Base-by-base conservation (phyloP, 2,797 vertebrate genomes). In the Holocentrus rufus region DNA sequence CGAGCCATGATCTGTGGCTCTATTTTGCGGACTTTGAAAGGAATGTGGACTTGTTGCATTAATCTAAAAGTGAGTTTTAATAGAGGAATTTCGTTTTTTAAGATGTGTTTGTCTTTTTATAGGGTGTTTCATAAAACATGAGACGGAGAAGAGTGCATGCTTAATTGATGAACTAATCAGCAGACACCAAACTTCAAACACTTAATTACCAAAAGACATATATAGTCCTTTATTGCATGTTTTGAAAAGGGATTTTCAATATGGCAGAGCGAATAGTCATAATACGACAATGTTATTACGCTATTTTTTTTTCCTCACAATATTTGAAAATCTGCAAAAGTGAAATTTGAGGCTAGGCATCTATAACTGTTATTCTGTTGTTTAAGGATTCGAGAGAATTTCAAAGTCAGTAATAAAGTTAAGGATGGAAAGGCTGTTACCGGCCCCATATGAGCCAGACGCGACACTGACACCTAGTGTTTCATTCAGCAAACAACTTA, bases 391-490 rank as follows among this genome's bases (percentile, higher is more conserved):
- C 30, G 39, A 64, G 56, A 69, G 59, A 34, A 49, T 80, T 87
- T 84, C 46, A 72, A 54, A 63, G 76, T 72, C 63, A 59, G 46
- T 63, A 65, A 72, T 71, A 76, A 75, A 57, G 27, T 20, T 30
- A 71, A 70, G 25, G 36, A 55, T 79, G 77, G 68, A 84, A 82
- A 82, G 75, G 66, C 57, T 80, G 53, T 44, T 42, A 65, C 56
- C 6, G 23, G 72, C 65, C 47, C 54, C 18, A 5, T 7, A 68
- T 46, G 82, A 82, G 75, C 63, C 53, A 83, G 55, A 88, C 89
- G 75, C 88, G 31, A 91, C 80, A 91, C 87, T 92, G 92, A 90
- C 91, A 89, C 84, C 91, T 92, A 91, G 91, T 91, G 92, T 87
- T 61, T 44, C 65, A 86, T 63, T 44, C 65, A 77, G 67, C 11